Conservation (phyloP, 2,888 invertebrate genomes). For the Aspidiotus rigidus region DNA sequence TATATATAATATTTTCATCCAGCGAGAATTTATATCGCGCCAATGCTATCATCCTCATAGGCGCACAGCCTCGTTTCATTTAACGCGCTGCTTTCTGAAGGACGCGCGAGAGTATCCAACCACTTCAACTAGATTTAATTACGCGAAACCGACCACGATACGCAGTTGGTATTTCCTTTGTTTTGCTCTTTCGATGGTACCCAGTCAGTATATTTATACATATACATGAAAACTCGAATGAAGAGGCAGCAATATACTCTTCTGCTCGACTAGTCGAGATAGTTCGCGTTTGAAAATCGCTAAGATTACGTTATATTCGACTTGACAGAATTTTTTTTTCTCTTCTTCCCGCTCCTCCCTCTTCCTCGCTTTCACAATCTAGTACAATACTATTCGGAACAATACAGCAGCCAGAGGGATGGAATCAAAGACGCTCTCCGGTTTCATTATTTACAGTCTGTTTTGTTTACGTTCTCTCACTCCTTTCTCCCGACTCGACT, state of each 20-base stretch:
- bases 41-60: not conserved
- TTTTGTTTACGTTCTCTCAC: not conserved
- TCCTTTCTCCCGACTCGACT: too few species aligned
- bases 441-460: conserved; percentile 2
- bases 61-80: not conserved
- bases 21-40: not conserved
- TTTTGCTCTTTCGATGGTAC: not conserved
- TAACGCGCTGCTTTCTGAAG: not conserved
- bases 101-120: not conserved
- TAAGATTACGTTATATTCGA: not conserved
- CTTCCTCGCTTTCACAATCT: too few species aligned
- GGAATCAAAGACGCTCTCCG: conserved; percentile 2
- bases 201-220: not conserved
- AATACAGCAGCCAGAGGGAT: not conserved
- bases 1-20: not conserved
- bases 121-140: not conserved
- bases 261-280: not conserved
- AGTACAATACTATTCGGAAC: not conserved
- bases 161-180: conserved; percentile 2
- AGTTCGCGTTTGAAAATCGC: not conserved
- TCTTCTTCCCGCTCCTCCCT: too few species aligned
- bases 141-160: not conserved
- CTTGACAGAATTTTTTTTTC: conserved; percentile 2
- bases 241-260: not conserved
- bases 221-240: not conserved